Conservation (phyloP, 2,113 vertebrate genomes). For the Crotalus tigris region DNA sequence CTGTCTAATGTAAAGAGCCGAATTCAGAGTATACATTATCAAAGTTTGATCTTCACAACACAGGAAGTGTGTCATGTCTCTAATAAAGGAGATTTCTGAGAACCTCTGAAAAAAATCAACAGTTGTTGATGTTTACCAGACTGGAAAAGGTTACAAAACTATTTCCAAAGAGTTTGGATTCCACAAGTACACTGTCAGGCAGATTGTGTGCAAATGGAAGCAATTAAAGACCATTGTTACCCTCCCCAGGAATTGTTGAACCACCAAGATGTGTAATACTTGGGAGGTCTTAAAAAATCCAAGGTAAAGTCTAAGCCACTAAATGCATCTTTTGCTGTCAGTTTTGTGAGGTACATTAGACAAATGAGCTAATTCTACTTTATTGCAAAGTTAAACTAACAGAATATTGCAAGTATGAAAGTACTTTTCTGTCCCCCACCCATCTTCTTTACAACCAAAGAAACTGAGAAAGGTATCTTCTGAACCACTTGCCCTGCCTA, state of each 20-base stretch:
- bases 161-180: not conserved
- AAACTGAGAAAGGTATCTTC: not conserved
- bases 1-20: not conserved
- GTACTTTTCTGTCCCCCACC: not conserved
- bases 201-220: not conserved
- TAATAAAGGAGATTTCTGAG: not conserved
- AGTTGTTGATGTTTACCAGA: not conserved
- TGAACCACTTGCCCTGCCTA: not conserved
- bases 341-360: not conserved
- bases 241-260: not conserved
- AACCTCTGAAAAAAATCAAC: not conserved
- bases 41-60: not conserved
- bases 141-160: not conserved
- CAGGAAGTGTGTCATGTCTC: not conserved
- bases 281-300: not conserved
- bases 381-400: not conserved
- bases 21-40: not conserved
- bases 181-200: not conserved
- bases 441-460: not conserved
- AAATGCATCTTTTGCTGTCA: not conserved
- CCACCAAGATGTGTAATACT: not conserved
- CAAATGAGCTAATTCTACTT: not conserved
- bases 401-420: not conserved
- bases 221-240: not conserved
- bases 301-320: not conserved